Conservation (phyloP, 2,797 vertebrate genomes). For the Lagocephalus sceleratus region DNA sequence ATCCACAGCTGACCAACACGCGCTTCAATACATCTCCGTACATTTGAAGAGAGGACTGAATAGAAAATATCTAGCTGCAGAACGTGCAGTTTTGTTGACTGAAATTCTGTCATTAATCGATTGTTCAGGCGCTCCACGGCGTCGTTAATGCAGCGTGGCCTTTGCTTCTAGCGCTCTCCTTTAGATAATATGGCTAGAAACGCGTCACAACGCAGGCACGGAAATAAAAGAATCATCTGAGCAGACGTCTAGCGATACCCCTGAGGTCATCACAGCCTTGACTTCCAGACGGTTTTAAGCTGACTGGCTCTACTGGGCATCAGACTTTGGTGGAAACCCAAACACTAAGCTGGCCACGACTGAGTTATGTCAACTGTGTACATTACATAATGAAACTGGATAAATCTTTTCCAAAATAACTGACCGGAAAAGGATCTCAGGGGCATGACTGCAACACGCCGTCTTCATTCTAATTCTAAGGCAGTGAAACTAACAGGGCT, state of each 20-base stretch:
- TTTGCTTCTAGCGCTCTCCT: conserved; percentile 15
- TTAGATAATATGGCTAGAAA: conserved; percentile 29
- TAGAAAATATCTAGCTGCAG: background rate
- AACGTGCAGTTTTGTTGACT: background rate
- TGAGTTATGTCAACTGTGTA: conserved; percentile 39
- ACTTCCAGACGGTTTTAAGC: conserved; percentile 62
- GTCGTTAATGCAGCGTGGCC: background rate
- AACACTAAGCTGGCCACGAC: conserved; percentile 49
- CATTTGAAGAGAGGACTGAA: no score
- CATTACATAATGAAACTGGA: conserved; percentile 43
- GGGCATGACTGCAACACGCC: background rate
- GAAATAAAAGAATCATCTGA: conserved; percentile 25
- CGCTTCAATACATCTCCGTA: no score
- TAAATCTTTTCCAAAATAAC: conserved; percentile 13
- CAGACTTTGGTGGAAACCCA: conserved; percentile 62
- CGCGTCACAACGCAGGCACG: conserved; percentile 17
- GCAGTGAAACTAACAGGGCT: background rate
- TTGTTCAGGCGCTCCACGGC: background rate
- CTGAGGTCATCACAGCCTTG: conserved; percentile 31
- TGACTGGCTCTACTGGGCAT: conserved; percentile 59
- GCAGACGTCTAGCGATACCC: conserved; percentile 45
- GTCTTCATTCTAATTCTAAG: background rate
- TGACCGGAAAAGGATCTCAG: background rate
- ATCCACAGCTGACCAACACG: no score
- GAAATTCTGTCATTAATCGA: no score